A percentile compares a stretch with the other conserved stretches of the same genome.
phyloP scores from a whole-genome alignment of 2,113 vertebrate species.

The Dipodomys stephensi region DNA sequence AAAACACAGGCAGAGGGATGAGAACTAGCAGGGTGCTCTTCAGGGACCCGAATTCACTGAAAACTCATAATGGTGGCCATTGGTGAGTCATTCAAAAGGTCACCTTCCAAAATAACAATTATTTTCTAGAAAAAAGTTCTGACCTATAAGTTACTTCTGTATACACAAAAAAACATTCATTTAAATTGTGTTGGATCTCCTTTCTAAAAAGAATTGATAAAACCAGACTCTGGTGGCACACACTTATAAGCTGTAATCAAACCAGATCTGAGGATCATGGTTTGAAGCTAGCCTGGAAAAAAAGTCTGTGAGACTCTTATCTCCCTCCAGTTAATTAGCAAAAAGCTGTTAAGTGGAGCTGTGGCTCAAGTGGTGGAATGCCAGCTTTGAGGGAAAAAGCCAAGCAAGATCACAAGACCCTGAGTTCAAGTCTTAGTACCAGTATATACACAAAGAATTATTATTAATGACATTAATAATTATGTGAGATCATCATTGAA shows the following conservation, averaged over 20 bases:
- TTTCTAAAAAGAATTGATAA: background rate
- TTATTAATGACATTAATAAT: background rate
- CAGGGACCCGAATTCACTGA: background rate
- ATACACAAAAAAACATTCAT: background rate
- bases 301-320: too few relatives aligned
- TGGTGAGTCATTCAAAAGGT: background rate
- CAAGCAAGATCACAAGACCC: too few relatives aligned
- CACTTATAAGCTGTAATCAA: too few relatives aligned
- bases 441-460: background rate
- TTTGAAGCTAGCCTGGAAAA: too few relatives aligned
- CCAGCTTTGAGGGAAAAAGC: too few relatives aligned
- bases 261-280: too few relatives aligned
- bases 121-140: slow-evolving; percentile 26
- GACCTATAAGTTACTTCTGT: slow-evolving; percentile 26
- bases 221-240: too few relatives aligned
- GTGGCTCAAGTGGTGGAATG: too few relatives aligned
- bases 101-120: background rate
- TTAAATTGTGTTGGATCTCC: slow-evolving; percentile 1
- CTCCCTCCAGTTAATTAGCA: too few relatives aligned
- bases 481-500: background rate
- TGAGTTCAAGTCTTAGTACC: too few relatives aligned
- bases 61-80: background rate
- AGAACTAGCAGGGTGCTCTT: background rate
- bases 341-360: too few relatives aligned
- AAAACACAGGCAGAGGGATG: background rate